A percentile compares a stretch with the other conserved stretches of the same genome.
Conservation (phyloP, 2,113 vertebrate genomes). For the Hystrix brachyura region DNA sequence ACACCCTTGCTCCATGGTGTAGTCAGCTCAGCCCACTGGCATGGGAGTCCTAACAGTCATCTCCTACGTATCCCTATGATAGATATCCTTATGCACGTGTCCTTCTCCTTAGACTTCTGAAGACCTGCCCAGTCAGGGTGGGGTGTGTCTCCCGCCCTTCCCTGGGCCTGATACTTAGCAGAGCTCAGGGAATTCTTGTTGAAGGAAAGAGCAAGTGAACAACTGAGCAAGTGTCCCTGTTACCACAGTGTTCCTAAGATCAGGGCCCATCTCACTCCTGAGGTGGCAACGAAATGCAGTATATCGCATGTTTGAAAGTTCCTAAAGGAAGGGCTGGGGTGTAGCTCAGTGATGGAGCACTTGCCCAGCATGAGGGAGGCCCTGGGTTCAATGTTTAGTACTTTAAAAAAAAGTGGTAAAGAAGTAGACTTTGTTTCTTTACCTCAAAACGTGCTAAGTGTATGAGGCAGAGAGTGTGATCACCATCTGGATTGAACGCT, state of each 20-base stretch:
- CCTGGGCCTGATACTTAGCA: background rate
- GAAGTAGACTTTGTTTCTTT: background rate
- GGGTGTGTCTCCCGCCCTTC: fast-evolving
- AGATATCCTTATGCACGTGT: background rate
- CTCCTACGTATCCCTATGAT: fast-evolving
- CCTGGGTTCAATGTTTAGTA: background rate
- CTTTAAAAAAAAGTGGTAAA: background rate
- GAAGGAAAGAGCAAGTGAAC: background rate
- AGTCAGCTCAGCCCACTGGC: background rate
- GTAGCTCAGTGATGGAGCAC: background rate
- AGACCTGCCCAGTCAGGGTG: no score
- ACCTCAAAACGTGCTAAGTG: background rate
- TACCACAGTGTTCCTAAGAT: background rate
- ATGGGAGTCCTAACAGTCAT: background rate
- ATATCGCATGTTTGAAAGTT: background rate
- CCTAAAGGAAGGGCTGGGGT: background rate
- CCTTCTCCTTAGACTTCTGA: background rate
- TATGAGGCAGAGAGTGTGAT: background rate
- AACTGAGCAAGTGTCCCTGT: fast-evolving
- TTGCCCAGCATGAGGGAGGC: background rate
- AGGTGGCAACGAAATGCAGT: background rate
- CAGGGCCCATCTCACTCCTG: background rate
- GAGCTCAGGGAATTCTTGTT: background rate
- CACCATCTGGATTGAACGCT: background rate
- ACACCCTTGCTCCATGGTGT: background rate